Base-by-base conservation (phyloP, 2,797 vertebrate species). In the Alfaro cultratus region DNA sequence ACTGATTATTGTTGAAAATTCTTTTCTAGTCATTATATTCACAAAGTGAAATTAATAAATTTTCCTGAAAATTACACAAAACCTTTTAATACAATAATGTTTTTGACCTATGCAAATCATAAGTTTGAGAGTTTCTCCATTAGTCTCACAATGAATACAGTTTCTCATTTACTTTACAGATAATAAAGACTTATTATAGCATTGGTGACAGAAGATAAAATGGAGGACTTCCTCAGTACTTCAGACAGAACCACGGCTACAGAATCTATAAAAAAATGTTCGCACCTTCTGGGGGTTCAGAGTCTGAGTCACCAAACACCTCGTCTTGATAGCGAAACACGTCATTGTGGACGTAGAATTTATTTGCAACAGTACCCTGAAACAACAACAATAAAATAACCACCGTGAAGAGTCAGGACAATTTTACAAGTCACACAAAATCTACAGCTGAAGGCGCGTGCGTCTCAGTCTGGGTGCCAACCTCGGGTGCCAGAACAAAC, bases 301-400 rank as follows among this genome's bases (percentile, higher is more conserved):
- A 99, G 85, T 99, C 97, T 0, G 98, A 99, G 89, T 99, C 98
- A 1, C 97, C 97, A 71, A 99, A 99, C 78, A 99, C 97, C 83
- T 99, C 98, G 83, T 99, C 98, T 82, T 99, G 98, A 90, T 99
- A 99, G 83, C 98, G 97, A 87, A 99, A 99, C 89, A 99, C 98
- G 70, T 99, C 98, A 0, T 99, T 99, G 92, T 99, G 98, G 80
- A 99, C 98, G 82, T 99, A 99, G 93, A 99, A 99, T 83, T 99
- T 99, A 92, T 99, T 99, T 75, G 98, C 97, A 71, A 99, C 98
- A 11, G 98, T 99, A 0, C 98, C 98, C 98, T 99, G 85, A 0
- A 77, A 43, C 29, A 26, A 0, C 60, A 1, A 16, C 8, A 72
- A 46, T 18, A 13, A 12, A 2, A 51, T 1, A 12, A 34, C 13